phyloP scores from a whole-genome alignment of 2,113 vertebrate species.

The Polyodon spathula region DNA sequence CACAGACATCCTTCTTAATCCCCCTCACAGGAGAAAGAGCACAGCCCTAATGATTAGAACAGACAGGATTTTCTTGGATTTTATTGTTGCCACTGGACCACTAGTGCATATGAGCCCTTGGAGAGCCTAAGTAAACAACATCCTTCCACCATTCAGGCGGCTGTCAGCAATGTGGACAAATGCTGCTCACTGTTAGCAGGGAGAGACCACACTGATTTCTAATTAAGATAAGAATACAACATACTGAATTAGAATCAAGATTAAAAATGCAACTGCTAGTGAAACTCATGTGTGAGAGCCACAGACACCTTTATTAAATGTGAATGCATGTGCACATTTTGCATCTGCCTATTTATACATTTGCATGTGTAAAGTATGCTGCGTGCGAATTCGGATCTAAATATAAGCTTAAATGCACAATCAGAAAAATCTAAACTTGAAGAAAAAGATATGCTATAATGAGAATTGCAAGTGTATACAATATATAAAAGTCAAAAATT shows the following conservation, averaged over 20 bases:
- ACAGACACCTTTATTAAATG: neutral
- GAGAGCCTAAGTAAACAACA: constrained; percentile 48
- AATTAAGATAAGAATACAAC: constrained; percentile 41
- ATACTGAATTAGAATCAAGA: constrained; percentile 21
- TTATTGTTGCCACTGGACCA: constrained; percentile 39
- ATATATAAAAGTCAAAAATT: too few relatives aligned
- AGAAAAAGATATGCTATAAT: too few relatives aligned
- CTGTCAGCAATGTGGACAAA: constrained; percentile 53
- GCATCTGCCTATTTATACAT: neutral
- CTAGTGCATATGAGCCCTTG: constrained; percentile 40
- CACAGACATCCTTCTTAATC: constrained; percentile 43
- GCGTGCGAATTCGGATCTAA: too few relatives aligned
- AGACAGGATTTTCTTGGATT: constrained; percentile 43
- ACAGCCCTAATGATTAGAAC: constrained; percentile 43
- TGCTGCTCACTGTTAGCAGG: constrained; percentile 24
- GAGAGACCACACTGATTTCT: constrained; percentile 44
- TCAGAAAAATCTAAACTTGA: too few relatives aligned
- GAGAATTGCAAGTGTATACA: too few relatives aligned
- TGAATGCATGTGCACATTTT: neutral
- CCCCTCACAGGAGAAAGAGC: constrained; percentile 38
- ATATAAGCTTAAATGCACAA: too few relatives aligned
- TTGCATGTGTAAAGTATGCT: too few relatives aligned
- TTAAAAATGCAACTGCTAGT: neutral
- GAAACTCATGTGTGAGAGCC: neutral
- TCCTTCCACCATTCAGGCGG: constrained; percentile 35